Evolutionary conservation across 2,797 vertebrate species (phyloP), one percentile per base, ranked within the genome.

Genomic region (Sebastes kiyomatsui): DNA sequence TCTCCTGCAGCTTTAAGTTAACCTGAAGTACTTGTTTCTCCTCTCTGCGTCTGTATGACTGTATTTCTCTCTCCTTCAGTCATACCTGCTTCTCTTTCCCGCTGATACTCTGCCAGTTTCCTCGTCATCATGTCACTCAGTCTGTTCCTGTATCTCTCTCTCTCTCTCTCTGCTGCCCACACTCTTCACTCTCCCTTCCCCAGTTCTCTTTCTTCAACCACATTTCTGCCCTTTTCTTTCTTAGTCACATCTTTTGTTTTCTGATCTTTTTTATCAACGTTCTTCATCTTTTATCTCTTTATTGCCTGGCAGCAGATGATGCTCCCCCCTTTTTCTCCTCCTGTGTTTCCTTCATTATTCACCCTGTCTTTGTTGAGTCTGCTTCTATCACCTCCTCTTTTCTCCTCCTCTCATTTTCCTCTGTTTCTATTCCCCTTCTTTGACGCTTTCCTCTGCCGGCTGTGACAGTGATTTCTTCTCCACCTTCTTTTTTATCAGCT

Each of bases 401-500:
- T 38, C n/a, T 12, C 59, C 32, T 38, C 33, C 11, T 62, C 55
- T 52, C 25, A 5, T n/a, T 25, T 58, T 46, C 54, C 23, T 77
- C 56, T 9, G 0, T 75, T 52, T 83, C 0, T 55, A 33, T 58
- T 28, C 32, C 9, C 42, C 46, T 12, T 68, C 9, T 70, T 70
- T 82, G 69, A 69, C 33, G 0, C 42, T 81, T 49, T 71, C 67
- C 62, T 82, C 42, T 62, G 25, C 67, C 27, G 58, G 23, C 68
- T 65, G 64, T 72, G 80, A 88, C 81, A 85, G 70, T 84, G 77
- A 88, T 49, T 83, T 83, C 22, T 11, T 87, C 87, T 72, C 83
- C 80, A 59, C 74, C 82, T 72, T 75, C 54, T 62, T 85, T 42
- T 87, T 86, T 86, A 88, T 90, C 80, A 33, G 59, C 62, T 68